phyloP scores from a whole-genome alignment of 2,797 vertebrate species.

The Enteromius paludinosus region DNA sequence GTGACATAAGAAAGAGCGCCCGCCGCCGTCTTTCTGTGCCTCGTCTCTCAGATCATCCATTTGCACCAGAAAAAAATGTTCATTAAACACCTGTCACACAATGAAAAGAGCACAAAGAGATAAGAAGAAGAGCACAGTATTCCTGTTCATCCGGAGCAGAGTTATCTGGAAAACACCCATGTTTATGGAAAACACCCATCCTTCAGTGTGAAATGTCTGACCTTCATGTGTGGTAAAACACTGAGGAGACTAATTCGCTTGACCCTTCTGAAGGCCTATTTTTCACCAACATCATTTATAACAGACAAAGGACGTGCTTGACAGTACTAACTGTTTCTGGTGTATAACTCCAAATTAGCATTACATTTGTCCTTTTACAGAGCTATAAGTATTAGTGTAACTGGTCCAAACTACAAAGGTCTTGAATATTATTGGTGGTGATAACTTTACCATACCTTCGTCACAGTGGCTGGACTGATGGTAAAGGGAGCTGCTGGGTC shows the following conservation, averaged over 20 bases:
- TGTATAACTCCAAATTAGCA: background rate
- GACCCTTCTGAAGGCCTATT: background rate
- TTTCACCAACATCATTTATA: background rate
- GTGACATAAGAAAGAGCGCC: constrained; percentile 86
- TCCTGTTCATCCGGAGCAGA: background rate
- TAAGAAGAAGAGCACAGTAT: background rate
- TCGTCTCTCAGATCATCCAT: constrained; percentile 88
- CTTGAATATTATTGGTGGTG: background rate
- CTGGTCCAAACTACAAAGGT: background rate
- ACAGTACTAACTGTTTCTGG: background rate
- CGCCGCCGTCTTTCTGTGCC: constrained; percentile 64
- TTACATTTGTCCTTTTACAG: background rate
- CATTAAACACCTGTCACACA: constrained; percentile 84
- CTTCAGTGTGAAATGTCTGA: background rate
- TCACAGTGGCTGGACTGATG: constrained; percentile 91
- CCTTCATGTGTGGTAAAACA: constrained; percentile 7
- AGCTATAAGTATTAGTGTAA: background rate
- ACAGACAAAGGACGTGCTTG: background rate
- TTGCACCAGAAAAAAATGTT: constrained; percentile 89
- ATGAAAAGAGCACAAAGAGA: background rate
- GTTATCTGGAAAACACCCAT: constrained; percentile 2
- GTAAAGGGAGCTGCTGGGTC: constrained; percentile 90
- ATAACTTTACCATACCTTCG: constrained; percentile 83
- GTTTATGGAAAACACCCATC: background rate
- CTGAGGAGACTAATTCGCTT: background rate